Base-by-base conservation (phyloP, 1,140 invertebrate genomes). In the Tachypleus tridentatus region DNA sequence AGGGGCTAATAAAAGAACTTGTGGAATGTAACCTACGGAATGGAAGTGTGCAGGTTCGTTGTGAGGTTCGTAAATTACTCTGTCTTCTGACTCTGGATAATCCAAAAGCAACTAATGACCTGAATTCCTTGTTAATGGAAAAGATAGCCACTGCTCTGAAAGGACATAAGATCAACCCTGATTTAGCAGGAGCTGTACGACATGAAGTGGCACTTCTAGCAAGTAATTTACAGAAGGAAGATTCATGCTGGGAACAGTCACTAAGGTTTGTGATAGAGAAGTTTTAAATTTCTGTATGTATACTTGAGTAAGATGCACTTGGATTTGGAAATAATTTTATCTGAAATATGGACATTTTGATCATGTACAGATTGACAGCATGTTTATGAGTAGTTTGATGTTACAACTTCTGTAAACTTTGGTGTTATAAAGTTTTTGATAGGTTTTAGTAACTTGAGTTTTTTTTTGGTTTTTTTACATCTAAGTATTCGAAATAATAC, bases 191-290 rank as follows among this genome's bases (percentile, higher is more conserved):
- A 66, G 82, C 90, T 63, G 82, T 91, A 64, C 77, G 92, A 56
- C 87, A 93, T 74, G 91, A 94, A 78, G 92, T 98, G 74, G 83
- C 91, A 4, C 75, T 98, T 3, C 77, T 98, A 49, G 88, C 91
- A 0, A 87, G 87, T 3, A 81, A 95, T 6, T 84, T 97, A 0
- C 87, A 93, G 69, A 91, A 93, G 69, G 89, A 97, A 73, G 94
- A 98, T 72, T 85, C 87, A 0, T 97, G 93, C 75, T 98, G 94
- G 94, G 93, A 97, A 76, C 86, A 89, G 63, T 88, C 94, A 73
- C 77, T 97, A 0, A 84, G 90, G 79, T 79, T 69, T 65, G 76
- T 74, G 29, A 29, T 29, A 29, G 29, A 2, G 29, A 29, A 29
- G 29, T 29, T 29, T 29, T 29, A 29, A 29, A 29, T 29, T 29